Evolutionary conservation across 2,113 vertebrate genomes (phyloP), one percentile per base, ranked within the genome.

Genomic region (Otis tarda): DNA sequence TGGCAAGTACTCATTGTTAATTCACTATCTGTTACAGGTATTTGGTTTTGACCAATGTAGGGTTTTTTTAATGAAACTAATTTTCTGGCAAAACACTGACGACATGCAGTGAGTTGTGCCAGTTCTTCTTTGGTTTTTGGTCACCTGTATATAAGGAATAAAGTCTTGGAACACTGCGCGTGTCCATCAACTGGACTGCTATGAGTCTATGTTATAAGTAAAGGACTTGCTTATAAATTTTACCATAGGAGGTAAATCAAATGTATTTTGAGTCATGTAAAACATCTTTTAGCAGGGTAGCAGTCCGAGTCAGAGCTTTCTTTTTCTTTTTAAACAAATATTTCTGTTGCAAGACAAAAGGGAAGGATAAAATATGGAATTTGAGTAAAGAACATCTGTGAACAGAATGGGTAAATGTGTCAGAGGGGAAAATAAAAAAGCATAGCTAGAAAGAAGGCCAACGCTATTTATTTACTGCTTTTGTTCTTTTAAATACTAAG

Each of bases 321-420:
- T 87, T 69, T 53, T 31, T 37, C 37, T 37, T 59, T 61, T 25
- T 16, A 43, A 39, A 31, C 22, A 83, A 89, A 39, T 70, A 31
- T 75, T 91, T 90, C n/a, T 87, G 30, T 93, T 92, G 64, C 67
- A 76, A 87, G 65, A 69, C 49, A 37, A 83, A 95, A 91, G n/a
- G 3, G 69, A 93, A 90, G 25, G 24, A 37, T 90, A 50, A 94
- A 93, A 94, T 71, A 67, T 1, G 21, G 53, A 80, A 92, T 83
- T 61, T 77, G 41, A 87, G 45, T 71, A 68, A 85, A 94, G 43
- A 93, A 20, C 76, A 65, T 71, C 73, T 94, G 64, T 70, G 65
- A 56, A 83, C 95, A 61, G 47, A 82, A 50, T 41, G 37, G 41
- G n/a, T 69, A 77, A 87, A 89, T 93, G 17, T 93, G 68, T 93